Evolutionary conservation across 2,113 vertebrate species (phyloP).

Genomic region (Pleuronectes platessa): DNA sequence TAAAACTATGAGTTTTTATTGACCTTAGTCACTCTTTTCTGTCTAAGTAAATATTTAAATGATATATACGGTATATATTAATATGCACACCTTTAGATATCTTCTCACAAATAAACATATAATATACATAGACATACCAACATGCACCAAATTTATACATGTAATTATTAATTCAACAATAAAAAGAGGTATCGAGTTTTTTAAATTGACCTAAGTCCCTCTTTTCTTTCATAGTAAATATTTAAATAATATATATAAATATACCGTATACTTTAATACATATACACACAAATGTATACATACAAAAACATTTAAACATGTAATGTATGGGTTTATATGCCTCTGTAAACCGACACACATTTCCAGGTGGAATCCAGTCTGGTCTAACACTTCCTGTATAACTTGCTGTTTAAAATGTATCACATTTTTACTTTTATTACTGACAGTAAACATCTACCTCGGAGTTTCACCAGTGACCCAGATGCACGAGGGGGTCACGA

Average conservation of each 20-base stretch:
- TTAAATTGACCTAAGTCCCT: too few species aligned
- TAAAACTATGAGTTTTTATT: conserved; percentile 46
- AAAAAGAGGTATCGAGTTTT: too few species aligned
- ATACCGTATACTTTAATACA: too few species aligned
- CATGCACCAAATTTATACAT: neutral
- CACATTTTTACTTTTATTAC: conserved; percentile 42
- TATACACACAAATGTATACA: neutral
- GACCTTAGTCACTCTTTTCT: neutral
- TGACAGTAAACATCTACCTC: conserved; percentile 33
- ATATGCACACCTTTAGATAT: too few species aligned
- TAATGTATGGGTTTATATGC: neutral
- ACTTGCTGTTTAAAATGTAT: conserved; percentile 34
- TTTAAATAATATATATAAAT: too few species aligned
- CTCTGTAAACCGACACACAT: too few species aligned
- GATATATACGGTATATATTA: neutral
- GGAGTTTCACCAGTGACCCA: neutral
- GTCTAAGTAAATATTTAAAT: too few species aligned
- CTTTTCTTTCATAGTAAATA: too few species aligned
- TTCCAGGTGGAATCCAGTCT: neutral
- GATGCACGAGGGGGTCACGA: neutral
- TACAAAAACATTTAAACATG: neutral
- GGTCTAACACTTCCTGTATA: neutral
- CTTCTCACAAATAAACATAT: too few species aligned
- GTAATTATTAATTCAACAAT: too few species aligned
- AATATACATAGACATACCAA: too few species aligned